Percentiles rank a stretch among this genome's conserved stretches.
Evolutionary conservation across 2,888 invertebrate genomes (phyloP).

Genomic region (Lochmaea capreae): DNA sequence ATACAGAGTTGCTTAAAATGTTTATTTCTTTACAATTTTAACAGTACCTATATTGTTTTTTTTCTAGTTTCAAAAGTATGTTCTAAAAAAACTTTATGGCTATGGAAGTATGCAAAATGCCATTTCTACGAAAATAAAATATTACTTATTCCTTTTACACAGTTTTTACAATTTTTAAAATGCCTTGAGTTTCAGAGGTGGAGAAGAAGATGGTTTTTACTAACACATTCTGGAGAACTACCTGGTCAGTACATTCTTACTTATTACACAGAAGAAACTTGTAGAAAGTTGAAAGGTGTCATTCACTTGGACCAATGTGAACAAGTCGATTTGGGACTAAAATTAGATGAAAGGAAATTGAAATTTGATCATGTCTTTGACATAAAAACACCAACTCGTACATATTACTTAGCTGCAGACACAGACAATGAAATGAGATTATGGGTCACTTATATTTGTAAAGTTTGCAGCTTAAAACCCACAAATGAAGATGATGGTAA

Average conservation of each 20-base stretch:
- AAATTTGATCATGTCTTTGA: conserved; percentile 90
- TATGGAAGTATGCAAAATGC: no score
- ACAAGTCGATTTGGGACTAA: conserved; percentile 91
- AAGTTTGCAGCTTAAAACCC: conserved; percentile 88
- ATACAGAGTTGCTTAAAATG: no score
- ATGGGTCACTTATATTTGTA: conserved; percentile 95
- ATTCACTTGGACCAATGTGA: conserved; percentile 97
- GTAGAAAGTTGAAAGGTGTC: conserved; percentile 86
- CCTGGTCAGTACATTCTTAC: conserved; percentile 94
- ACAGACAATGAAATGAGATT: conserved; percentile 92
- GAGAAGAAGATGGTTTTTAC: conserved; percentile 94
- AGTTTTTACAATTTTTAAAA: conserved; percentile 18
- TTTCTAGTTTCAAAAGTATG: no score
- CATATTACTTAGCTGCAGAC: conserved; percentile 93
- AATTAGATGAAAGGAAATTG: conserved; percentile 83
- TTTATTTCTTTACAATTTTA: no score
- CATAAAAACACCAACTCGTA: conserved; percentile 88
- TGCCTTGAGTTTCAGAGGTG: conserved; percentile 78
- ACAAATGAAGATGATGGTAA: conserved; percentile 63
- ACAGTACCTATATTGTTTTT: no score
- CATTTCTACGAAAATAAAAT: no score
- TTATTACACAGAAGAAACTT: conserved; percentile 90
- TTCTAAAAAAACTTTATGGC: no score
- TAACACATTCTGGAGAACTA: conserved; percentile 90
- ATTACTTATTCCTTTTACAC: no score